A percentile compares a stretch with the other conserved stretches of the same genome.
Evolutionary conservation across 2,797 vertebrate species (phyloP).

Genomic region (Peromyscus melanophrys): DNA sequence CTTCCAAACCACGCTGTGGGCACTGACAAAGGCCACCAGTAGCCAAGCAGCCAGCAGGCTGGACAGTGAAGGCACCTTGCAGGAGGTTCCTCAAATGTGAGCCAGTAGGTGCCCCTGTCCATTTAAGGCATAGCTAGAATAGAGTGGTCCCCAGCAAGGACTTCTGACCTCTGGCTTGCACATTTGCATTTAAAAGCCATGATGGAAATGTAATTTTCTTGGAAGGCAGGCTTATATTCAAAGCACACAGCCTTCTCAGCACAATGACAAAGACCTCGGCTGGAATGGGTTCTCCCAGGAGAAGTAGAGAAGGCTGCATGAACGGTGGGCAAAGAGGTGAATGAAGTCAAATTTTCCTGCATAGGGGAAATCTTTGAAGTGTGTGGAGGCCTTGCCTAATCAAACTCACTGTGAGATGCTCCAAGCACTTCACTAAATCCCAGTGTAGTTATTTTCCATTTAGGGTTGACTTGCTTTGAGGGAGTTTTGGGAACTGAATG

Average conservation of each 20-base stretch:
- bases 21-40: not conserved
- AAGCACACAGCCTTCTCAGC: constrained; percentile 40
- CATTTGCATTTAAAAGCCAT: constrained; percentile 67
- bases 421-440: not conserved
- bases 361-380: constrained; percentile 30
- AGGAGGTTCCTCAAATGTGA: not conserved
- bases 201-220: constrained; percentile 71
- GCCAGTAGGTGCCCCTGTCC: not conserved
- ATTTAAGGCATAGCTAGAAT: not conserved
- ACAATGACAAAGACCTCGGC: constrained; percentile 12
- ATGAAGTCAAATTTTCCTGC: not conserved
- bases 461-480: constrained; percentile 57
- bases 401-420: constrained; percentile 20
- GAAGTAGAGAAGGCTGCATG: not conserved
- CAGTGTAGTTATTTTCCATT: not conserved
- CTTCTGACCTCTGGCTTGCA: not conserved
- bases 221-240: constrained; percentile 45
- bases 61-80: not conserved
- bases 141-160: not conserved
- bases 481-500: constrained; percentile 29
- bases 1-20: not conserved
- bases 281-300: not conserved
- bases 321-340: not conserved
- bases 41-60: not conserved
- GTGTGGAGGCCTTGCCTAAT: not conserved